Evolutionary conservation across 2,888 invertebrate species (phyloP).

Genomic region (Rhagonycha fulva): DNA sequence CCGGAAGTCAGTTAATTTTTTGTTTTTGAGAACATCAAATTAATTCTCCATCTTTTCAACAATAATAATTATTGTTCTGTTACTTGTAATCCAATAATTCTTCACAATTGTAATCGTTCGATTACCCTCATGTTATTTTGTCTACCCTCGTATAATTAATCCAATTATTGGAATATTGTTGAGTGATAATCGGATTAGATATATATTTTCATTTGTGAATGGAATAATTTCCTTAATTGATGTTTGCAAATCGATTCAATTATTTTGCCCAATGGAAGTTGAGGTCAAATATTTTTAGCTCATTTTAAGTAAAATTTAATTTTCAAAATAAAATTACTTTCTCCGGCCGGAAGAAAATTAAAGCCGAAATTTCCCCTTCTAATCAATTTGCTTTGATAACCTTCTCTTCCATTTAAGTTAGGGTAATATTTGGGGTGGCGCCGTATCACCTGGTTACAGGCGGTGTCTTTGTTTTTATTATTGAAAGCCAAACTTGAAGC

Average conservation of each 20-base stretch:
- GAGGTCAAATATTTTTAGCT: background rate
- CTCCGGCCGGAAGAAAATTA: no score
- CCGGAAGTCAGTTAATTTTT: no score
- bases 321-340: background rate
- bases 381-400: no score
- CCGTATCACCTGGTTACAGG: no score
- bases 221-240: background rate
- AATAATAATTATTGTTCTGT: no score
- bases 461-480: no score
- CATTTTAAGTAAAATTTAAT: background rate
- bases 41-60: no score
- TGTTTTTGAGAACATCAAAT: no score
- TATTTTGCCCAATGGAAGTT: background rate
- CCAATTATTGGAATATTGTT: background rate
- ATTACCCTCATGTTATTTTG: background rate
- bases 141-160: background rate
- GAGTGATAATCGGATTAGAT: background rate
- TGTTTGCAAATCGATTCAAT: background rate
- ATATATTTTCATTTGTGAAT: background rate
- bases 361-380: no score
- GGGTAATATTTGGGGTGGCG: no score
- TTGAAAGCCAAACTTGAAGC: no score
- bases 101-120: background rate
- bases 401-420: no score
- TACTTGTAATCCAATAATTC: background rate